Percentiles rank a stretch among this genome's conserved stretches.
Evolutionary conservation across 2,113 vertebrate species (phyloP).

Genomic region (Phaethon lepturus): DNA sequence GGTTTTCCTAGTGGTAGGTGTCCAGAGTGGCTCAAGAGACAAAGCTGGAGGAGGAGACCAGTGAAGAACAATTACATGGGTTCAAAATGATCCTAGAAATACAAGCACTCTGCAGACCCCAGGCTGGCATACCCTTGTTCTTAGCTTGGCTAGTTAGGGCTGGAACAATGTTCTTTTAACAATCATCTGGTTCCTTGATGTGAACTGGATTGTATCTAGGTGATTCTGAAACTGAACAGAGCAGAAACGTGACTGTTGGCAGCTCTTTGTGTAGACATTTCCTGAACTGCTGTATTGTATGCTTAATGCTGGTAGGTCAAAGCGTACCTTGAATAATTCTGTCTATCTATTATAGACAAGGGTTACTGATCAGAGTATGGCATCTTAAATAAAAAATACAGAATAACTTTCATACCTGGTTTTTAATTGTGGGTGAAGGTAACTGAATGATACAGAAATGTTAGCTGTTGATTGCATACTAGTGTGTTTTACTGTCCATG

Average conservation of each 20-base stretch:
- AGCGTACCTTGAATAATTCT: not conserved
- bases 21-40: not conserved
- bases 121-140: not conserved
- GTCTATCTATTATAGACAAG: not conserved
- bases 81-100: not conserved
- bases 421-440: not conserved
- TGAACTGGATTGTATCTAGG: not conserved
- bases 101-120: not conserved
- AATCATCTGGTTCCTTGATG: not conserved
- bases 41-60: not conserved
- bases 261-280: not conserved
- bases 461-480: rapidly evolving
- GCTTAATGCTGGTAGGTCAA: not conserved
- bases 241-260: not conserved
- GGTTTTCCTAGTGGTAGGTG: not conserved
- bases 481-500: not conserved
- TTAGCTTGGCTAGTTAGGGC: not conserved
- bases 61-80: not conserved
- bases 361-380: not conserved
- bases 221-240: not conserved
- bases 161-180: not conserved
- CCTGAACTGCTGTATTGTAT: not conserved
- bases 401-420: not conserved
- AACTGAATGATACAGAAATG: not conserved
- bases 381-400: not conserved